A percentile compares a stretch with the other conserved stretches of the same genome.
Conservation (phyloP, 2,888 invertebrate genomes). For the Mermis nigrescens region DNA sequence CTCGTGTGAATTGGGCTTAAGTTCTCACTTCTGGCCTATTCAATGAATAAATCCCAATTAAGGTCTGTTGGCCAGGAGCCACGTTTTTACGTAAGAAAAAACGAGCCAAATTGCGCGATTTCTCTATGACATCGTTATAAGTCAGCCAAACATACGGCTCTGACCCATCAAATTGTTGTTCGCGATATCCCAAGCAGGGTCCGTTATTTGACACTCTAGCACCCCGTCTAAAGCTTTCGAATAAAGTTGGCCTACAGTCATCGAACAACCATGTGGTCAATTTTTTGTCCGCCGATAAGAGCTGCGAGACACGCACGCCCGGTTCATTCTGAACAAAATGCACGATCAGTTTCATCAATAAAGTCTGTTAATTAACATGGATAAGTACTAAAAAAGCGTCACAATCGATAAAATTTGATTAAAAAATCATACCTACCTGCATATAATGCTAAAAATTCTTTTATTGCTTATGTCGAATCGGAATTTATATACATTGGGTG, state of each 20-base stretch:
- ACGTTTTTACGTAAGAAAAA: conserved; percentile 32
- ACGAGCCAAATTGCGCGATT: conserved; percentile 30
- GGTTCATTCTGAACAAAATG: background rate
- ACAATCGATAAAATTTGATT: too few relatives aligned
- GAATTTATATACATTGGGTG: too few relatives aligned
- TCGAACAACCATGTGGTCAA: conserved; percentile 48
- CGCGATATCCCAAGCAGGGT: conserved; percentile 11
- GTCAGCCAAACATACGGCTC: conserved; percentile 12
- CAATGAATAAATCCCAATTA: conserved; percentile 36
- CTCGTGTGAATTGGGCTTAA: too few relatives aligned
- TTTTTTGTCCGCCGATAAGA: background rate
- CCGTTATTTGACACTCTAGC: conserved; percentile 62
- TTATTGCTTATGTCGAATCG: too few relatives aligned
- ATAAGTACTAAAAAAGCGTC: too few relatives aligned
- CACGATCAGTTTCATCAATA: background rate
- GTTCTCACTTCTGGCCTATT: conserved; percentile 34
- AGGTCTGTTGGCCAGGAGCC: conserved; percentile 28
- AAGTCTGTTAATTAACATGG: background rate
- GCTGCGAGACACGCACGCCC: background rate
- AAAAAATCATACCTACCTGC: too few relatives aligned
- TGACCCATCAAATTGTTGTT: conserved; percentile 5
- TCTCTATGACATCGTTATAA: conserved; percentile 20
- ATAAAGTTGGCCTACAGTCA: conserved; percentile 59
- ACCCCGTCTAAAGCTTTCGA: conserved; percentile 71
- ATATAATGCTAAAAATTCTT: too few relatives aligned